phyloP scores from a whole-genome alignment of 2,797 vertebrate species.

The Hephaestus fuliginosus region DNA sequence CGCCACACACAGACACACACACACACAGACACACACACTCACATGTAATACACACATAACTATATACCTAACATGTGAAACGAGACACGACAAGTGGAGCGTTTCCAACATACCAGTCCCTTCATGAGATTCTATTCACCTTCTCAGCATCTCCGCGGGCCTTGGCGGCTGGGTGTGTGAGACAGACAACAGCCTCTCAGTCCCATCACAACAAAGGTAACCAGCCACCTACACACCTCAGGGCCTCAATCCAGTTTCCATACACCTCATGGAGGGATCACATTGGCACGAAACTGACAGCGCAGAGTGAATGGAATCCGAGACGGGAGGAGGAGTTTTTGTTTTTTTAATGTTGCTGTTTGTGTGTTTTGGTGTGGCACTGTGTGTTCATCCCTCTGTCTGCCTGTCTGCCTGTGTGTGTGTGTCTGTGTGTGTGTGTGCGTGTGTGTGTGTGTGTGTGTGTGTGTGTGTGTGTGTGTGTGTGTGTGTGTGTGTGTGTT shows the following conservation, averaged over 20 bases:
- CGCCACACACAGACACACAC: no score
- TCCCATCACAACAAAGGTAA: constrained; percentile 72
- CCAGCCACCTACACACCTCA: constrained; percentile 64
- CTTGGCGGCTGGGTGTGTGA: constrained; percentile 60
- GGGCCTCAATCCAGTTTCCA: constrained; percentile 66
- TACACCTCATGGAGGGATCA: constrained; percentile 38
- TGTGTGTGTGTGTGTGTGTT: constrained; percentile 25
- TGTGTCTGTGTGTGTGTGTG: constrained; percentile 21
- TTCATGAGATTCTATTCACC: constrained; percentile 62
- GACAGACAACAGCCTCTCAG: constrained; percentile 52
- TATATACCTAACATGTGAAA: constrained; percentile 59
- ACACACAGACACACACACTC: not conserved
- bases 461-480: constrained; percentile 40
- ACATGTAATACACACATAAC: constrained; percentile 9
- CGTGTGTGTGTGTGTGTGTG: constrained; percentile 22
- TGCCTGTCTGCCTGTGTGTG: constrained; percentile 25
- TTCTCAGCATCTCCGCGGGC: constrained; percentile 62
- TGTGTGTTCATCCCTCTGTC: constrained; percentile 34
- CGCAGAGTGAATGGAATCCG: constrained; percentile 53
- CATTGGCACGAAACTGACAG: constrained; percentile 55
- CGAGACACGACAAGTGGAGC: constrained; percentile 59
- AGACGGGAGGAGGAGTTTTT: constrained; percentile 47
- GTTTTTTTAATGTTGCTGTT: constrained; percentile 55
- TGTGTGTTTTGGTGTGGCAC: constrained; percentile 69
- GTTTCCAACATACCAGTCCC: constrained; percentile 65